A percentile compares a stretch with the other conserved stretches of the same genome.
phyloP scores from a whole-genome alignment of 2,113 vertebrate genomes.

The Tonatia bakeri region DNA sequence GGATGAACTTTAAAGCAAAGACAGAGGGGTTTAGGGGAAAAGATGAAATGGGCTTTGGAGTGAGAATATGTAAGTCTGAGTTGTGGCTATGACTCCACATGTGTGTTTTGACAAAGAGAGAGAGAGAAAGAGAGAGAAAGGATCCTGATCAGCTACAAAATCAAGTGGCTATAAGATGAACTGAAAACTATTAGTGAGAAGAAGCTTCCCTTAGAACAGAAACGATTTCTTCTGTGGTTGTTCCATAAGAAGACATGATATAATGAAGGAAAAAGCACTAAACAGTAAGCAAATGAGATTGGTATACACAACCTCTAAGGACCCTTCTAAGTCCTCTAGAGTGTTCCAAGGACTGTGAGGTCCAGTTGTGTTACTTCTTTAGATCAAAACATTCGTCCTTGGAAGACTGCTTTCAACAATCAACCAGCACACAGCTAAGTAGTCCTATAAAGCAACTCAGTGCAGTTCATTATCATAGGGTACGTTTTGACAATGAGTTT shows the following conservation, averaged over 20 bases:
- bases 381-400: neutral
- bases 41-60: neutral
- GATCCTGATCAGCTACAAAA: neutral
- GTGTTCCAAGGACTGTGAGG: neutral
- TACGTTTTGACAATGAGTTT: slow-evolving; percentile 23
- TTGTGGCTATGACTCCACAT: neutral
- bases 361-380: neutral
- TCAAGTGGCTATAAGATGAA: neutral
- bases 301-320: neutral
- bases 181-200: neutral
- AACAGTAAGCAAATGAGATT: neutral
- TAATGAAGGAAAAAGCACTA: neutral
- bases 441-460: neutral
- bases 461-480: neutral
- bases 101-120: neutral
- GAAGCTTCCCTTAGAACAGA: neutral
- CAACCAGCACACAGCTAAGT: neutral
- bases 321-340: neutral
- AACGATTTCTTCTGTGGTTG: neutral
- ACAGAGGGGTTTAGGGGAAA: neutral
- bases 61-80: neutral
- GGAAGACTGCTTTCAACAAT: neutral
- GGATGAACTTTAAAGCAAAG: neutral
- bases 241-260: neutral
- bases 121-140: neutral